These are phyloP conservation scores for Ceratosolen solmsi DNA, from an alignment of 1,140 invertebrate species.

Conservation along the genomic window DNA sequence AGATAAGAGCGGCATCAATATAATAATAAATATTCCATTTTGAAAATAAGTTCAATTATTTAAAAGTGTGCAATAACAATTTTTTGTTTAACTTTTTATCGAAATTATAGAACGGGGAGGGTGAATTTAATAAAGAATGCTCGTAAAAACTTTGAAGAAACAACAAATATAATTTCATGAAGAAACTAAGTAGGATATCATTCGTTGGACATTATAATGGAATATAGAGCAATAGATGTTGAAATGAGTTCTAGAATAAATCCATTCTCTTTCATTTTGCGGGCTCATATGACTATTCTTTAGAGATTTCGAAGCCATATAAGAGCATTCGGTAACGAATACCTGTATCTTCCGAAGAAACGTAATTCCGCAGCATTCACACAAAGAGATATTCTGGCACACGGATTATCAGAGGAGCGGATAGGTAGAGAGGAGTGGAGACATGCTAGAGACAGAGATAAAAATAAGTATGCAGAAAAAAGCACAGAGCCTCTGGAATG, in stretches of 20 bases:
- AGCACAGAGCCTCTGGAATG: neutral
- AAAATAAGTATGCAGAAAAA: conserved; percentile 31
- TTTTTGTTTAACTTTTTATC: too few relatives aligned
- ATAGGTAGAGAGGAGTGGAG: neutral
- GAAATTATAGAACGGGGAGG: too few relatives aligned
- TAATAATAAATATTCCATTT: neutral
- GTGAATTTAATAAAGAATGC: too few relatives aligned
- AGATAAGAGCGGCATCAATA: conserved; percentile 27
- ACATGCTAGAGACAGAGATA: conserved; percentile 2
- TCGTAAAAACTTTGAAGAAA: too few relatives aligned
- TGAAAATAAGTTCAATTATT: too few relatives aligned
- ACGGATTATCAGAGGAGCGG: conserved; percentile 28
- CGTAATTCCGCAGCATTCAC: conserved; percentile 60
- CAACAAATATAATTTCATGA: too few relatives aligned
- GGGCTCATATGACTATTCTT: neutral
- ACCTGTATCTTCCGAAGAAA: conserved; percentile 56
- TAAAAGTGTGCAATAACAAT: too few relatives aligned
- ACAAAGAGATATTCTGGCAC: conserved; percentile 49
- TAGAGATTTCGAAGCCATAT: conserved; percentile 48
- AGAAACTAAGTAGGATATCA: too few relatives aligned
- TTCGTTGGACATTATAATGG: too few relatives aligned
- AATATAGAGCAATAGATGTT: too few relatives aligned
- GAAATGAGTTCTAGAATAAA: too few relatives aligned
- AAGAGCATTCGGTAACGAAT: conserved; percentile 51
- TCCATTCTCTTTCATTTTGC: conserved; percentile 1